Percentiles rank a stretch among this genome's conserved stretches.
These are phyloP conservation scores for Albula glossodonta DNA, from an alignment of 2,113 vertebrate species.

Conservation along the genomic window DNA sequence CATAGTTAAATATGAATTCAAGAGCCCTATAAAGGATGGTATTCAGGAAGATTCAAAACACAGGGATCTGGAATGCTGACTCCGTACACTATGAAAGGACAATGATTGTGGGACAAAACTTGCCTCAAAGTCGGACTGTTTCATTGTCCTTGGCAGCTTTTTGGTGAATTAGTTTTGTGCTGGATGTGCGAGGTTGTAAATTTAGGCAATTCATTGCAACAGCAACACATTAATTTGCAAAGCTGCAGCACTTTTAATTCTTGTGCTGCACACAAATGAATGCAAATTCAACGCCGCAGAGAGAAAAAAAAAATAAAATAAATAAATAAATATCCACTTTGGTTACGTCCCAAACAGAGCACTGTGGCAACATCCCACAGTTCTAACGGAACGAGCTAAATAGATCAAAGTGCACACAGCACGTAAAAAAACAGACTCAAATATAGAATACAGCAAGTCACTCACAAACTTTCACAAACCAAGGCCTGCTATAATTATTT, in stretches of 20 bases:
- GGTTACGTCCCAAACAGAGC: conserved; percentile 35
- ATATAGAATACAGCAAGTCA: conserved; percentile 3
- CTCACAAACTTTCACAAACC: not conserved
- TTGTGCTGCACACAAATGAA: conserved; percentile 47
- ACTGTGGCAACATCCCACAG: conserved; percentile 40
- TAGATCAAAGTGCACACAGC: not conserved
- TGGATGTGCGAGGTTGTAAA: not conserved
- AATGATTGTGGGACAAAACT: not conserved
- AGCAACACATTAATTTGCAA: conserved; percentile 53
- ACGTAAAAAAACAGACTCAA: conserved; percentile 25
- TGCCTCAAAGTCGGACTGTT: not conserved
- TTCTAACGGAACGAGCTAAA: conserved; percentile 52
- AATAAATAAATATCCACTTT: conserved; percentile 21
- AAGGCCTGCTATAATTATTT: not conserved
- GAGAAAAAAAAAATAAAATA: conserved; percentile 34
- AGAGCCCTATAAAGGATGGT: not conserved
- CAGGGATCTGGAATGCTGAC: not conserved
- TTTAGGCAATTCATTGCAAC: conserved; percentile 57
- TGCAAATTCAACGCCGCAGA: conserved; percentile 33
- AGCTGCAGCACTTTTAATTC: not conserved
- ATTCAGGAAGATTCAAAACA: not conserved
- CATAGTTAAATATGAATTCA: not conserved
- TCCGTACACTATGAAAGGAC: not conserved
- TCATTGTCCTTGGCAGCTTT: conserved; percentile 30
- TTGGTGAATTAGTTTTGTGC: conserved; percentile 33